phyloP scores from a whole-genome alignment of 2,888 invertebrate genomes.

The Fissipunctia ypsillon region DNA sequence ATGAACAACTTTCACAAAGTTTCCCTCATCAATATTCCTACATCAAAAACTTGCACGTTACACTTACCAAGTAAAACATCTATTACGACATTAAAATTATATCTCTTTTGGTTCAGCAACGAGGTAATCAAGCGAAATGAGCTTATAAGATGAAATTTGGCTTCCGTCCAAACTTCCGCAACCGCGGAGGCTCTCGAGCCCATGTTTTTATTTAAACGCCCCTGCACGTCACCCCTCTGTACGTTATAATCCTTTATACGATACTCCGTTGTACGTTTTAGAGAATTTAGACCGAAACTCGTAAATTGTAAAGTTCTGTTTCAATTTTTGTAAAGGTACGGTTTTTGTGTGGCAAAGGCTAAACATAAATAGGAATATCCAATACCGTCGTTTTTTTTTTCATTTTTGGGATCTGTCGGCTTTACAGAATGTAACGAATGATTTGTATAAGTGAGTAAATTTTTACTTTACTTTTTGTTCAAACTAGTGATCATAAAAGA shows the following conservation, averaged over 20 bases:
- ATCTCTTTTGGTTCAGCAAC: slow-evolving; percentile 78
- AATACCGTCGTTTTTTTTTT: not conserved
- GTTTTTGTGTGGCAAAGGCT: not conserved
- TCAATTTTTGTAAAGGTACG: slow-evolving; percentile 1
- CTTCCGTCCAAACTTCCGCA: slow-evolving; percentile 69
- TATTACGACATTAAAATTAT: slow-evolving; percentile 77
- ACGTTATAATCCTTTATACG: not conserved
- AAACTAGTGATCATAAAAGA: not conserved
- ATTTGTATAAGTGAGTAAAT: too few species aligned
- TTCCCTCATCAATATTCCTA: slow-evolving; percentile 41
- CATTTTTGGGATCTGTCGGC: slow-evolving; percentile 6
- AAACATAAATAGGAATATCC: not conserved
- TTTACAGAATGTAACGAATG: not conserved
- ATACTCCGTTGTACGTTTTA: slow-evolving; percentile 55
- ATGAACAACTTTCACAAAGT: not conserved
- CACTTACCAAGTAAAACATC: slow-evolving; percentile 68
- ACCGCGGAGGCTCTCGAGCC: slow-evolving; percentile 51
- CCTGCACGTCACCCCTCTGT: slow-evolving; percentile 20
- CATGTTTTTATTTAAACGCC: slow-evolving; percentile 70
- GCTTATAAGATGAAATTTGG: slow-evolving; percentile 75
- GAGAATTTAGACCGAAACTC: slow-evolving; percentile 53
- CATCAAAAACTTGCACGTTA: slow-evolving; percentile 43
- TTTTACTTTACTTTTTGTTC: not conserved
- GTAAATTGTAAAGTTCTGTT: slow-evolving; percentile 51
- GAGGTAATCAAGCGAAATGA: slow-evolving; percentile 77